Base-by-base conservation (phyloP, 23 tunicate species). In the Clavelina lepadiformis region DNA sequence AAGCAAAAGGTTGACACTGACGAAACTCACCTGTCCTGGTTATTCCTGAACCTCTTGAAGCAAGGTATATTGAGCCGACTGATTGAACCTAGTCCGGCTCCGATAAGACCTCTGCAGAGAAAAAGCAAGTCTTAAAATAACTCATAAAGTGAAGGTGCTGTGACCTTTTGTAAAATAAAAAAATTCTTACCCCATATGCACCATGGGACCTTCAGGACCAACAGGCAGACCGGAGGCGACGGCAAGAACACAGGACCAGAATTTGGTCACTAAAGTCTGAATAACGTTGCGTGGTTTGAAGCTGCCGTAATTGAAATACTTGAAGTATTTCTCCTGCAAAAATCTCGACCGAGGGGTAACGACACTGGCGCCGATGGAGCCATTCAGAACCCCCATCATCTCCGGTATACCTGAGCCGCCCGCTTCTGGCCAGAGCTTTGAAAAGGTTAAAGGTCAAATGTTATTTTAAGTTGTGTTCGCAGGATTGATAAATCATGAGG, bases 181-280 rank as follows among this genome's bases (percentile, higher is more conserved):
- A 11, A 15, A n/a, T 20, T 5, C 68, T 26, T 67, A 82, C 91
- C 96, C 96, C 31, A 87, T 33, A 46, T 87, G 96, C 24, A 87
- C 80, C 96, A 87, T 87, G 38, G 96, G 96, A 11, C 96, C 96
- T 65, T 87, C 96, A 20, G 96, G 96, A 8, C 96, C 96, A 38
- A 86, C 95, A 2, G 81, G 88, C 87, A 72, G 65, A 19, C 96
- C 96, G 23, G 96, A 58, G n/a, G 88, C 86, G 20, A 87, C 96
- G 35, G 96, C 73, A 35, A 80, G 68, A 36, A 82, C 82, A 54
- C 96, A 87, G 22, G 96, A 87, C 0, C 62, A 65, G 38, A 87
- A 87, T 51, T 87, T 87, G 59, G 75, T 88, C 28, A 80, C 35
- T 67, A 87, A n/a, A n/a, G n/a, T n/a, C n/a, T n/a, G n/a, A n/a